phyloP scores from a whole-genome alignment of 2,113 vertebrate genomes.

The Benitochromis conjunctus region DNA sequence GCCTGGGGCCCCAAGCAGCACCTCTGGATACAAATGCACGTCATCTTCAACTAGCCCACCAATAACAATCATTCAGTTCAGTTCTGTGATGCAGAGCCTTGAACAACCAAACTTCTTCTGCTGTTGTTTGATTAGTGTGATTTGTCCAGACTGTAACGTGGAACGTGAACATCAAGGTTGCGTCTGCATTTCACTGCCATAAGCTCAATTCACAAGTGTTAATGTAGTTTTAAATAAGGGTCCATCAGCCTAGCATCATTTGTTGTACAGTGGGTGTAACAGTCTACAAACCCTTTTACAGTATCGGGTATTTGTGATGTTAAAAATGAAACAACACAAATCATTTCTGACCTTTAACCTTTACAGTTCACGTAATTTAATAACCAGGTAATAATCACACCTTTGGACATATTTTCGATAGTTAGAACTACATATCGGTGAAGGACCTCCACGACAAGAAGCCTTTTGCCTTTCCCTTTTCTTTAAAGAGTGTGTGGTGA shows the following conservation, averaged over 20 bases:
- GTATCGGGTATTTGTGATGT: background rate
- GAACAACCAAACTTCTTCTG: background rate
- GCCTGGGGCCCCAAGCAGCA: background rate
- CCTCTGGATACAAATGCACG: background rate
- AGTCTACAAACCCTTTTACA: rapidly evolving
- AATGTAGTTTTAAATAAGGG: background rate
- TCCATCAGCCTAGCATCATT: background rate
- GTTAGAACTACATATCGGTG: background rate
- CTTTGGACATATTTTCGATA: background rate
- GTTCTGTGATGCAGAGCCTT: background rate
- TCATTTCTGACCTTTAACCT: no score
- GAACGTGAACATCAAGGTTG: background rate
- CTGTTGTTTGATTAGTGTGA: background rate
- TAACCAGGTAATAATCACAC: background rate
- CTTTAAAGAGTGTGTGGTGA: background rate
- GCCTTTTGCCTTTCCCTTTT: background rate
- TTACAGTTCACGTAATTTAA: background rate
- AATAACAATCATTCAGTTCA: rapidly evolving
- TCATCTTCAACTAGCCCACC: background rate
- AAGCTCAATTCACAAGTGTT: background rate
- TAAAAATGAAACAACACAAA: no score
- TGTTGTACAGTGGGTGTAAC: background rate
- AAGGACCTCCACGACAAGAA: no score
- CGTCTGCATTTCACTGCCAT: background rate
- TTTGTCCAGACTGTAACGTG: background rate